Evolutionary conservation across 1,140 invertebrate genomes (phyloP), one percentile per base, ranked within the genome.

Genomic region (Agrypnia vestita): DNA sequence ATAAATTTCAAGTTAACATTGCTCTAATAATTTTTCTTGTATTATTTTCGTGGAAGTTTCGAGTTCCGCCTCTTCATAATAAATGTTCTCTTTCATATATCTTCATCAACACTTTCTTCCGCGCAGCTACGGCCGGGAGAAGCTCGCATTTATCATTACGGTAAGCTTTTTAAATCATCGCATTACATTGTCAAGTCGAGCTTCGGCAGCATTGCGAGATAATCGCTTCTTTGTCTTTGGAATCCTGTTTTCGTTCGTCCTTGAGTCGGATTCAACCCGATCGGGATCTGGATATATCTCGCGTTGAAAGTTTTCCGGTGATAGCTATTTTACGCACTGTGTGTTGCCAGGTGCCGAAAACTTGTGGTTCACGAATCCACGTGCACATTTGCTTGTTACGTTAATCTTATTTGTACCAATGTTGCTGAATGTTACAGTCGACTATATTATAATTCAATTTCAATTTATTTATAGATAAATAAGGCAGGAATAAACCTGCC

Each of bases 141-240:
- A 73, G 47, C 13, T 73, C 69, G 51, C 69, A 73, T 73, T 73
- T 73, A 73, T 73, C 51, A 73, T 55, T 25, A 53, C 47, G 51
- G 49, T 73, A 53, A 73, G 49, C 69, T 73, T 73, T 73, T 73
- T 51, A 73, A 73, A 73, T 73, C 69, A 55, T 73, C 49, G 69
- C 49, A 51, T 73, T 73, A 73, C 53, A 73, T 73, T 73, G 69
- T 73, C 69, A 73, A 73, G 69, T 55, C 21, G 51, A 35, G 67
- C 67, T 71, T 71, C 67, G 46, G 67, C 46, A 71, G 47, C 49
- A 73, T 35, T 17, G 69, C 47, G 25, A 55, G 69, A 73, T 73
- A 73, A 73, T 73, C 69, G 47, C 69, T 53, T 73, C 69, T 61
- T 61, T 61, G 56, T 61, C 56, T 61, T 61, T 10, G 19, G 56